Evolutionary conservation across 2,113 vertebrate species (phyloP).

Genomic region (Periophthalmus modestus): DNA sequence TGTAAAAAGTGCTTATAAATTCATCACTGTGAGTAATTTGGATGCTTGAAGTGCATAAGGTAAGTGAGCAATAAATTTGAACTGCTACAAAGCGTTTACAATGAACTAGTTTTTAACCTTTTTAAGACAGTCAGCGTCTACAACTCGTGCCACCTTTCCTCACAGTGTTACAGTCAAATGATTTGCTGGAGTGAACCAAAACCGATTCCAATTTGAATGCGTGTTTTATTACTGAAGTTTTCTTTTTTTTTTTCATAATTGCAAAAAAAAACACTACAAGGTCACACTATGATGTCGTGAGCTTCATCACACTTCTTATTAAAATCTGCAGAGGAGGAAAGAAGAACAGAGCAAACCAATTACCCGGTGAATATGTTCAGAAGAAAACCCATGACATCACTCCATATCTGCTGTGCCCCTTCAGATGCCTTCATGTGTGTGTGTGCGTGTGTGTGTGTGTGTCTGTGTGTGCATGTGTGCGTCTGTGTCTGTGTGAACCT

Average conservation of each 20-base stretch:
- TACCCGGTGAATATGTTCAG: slow-evolving; percentile 32
- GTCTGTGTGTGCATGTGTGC: no score
- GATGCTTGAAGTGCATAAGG: no score
- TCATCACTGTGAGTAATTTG: no score
- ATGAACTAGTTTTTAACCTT: no score
- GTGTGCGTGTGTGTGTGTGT: no score
- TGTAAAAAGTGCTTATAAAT: no score
- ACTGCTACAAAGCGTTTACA: no score
- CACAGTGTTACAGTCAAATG: not conserved
- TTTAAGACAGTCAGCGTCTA: no score
- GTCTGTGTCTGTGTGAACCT: slow-evolving; percentile 38
- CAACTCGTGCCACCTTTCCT: no score
- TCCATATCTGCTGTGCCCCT: slow-evolving; percentile 7
- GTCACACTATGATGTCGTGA: slow-evolving; percentile 1
- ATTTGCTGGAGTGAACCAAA: not conserved
- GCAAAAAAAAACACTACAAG: slow-evolving; percentile 20
- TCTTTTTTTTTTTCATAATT: not conserved
- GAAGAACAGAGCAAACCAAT: slow-evolving; percentile 35
- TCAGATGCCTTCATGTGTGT: slow-evolving; percentile 18
- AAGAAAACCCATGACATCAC: slow-evolving; percentile 18
- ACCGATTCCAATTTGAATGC: not conserved
- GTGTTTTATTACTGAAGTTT: not conserved
- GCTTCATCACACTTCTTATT: not conserved
- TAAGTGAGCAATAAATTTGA: no score
- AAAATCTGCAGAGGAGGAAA: not conserved